Base-by-base conservation (phyloP, 2,797 vertebrate genomes). In the Cirrhinus mrigala region DNA sequence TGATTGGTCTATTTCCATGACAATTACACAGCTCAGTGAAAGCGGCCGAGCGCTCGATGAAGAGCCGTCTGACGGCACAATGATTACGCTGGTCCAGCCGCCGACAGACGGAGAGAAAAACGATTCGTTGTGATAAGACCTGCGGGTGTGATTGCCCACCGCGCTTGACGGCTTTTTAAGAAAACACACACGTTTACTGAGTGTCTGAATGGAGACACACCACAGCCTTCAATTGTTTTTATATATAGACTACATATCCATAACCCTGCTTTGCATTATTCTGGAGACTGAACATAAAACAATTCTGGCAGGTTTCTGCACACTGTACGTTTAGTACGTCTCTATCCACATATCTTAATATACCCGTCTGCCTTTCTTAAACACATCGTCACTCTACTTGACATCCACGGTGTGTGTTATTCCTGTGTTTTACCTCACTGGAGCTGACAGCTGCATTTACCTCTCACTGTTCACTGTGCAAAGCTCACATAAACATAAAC, bases 11-110 rank as follows among this genome's bases (percentile, higher is more conserved):
- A 93, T 92, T 96, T 96, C 96, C 96, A 97, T 96, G 95, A 95
- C 95, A 97, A 97, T 98, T 97, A 97, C 95, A 97, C 95, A 97
- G 96, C 93, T 94, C 94, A 96, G 92, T 94, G 95, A 94, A 94
- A 94, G 88, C 86, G 91, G 91, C 91, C 89, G 88, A 89, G 84
- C 88, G 86, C 90, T 92, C 92, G 92, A 91, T 94, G 94, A 94
- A 94, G 92, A 94, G 94, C 94, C 93, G 95, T 93, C 94, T 96
- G 94, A 92, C 93, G 93, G 91, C 91, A 93, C 82, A 88, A 92
- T 92, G 90, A 91, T 90, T 93, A 89, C 90, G 93, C 93, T 90
- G 93, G 88, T 70, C 64, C 40, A 22, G 70, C 87, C 88, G 11
- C 3, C 89, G 81, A 82, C 90, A 90, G 71, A 33, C 58, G 46